These are phyloP conservation scores for Zootermopsis nevadensis DNA, from an alignment of 2,888 invertebrate species.

Conservation along the genomic window DNA sequence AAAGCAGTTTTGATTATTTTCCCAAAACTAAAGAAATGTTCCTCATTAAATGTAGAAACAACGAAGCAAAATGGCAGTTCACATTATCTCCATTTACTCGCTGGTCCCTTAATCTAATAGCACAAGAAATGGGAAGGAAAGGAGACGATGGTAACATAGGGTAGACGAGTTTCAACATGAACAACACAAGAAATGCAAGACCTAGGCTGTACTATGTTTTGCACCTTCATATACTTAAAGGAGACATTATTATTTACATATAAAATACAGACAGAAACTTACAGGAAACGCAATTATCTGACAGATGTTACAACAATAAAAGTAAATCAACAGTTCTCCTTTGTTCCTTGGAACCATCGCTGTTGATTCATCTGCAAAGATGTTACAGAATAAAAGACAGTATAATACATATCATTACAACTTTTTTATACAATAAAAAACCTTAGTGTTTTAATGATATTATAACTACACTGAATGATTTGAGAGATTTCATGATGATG, in stretches of 20 bases:
- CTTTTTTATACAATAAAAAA: not conserved
- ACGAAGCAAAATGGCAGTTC: too few relatives aligned
- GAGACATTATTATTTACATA: not conserved
- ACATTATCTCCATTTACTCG: too few relatives aligned
- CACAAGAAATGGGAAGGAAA: too few relatives aligned
- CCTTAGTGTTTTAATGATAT: not conserved
- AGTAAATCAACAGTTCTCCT: not conserved
- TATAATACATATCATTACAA: too few relatives aligned
- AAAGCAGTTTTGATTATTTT: too few relatives aligned
- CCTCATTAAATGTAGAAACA: too few relatives aligned
- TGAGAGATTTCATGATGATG: not conserved
- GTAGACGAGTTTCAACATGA: too few relatives aligned
- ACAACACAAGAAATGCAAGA: not conserved
- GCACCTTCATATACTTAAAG: not conserved
- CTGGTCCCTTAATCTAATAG: too few relatives aligned
- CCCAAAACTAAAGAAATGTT: too few relatives aligned
- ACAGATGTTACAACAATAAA: not conserved
- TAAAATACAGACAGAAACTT: constrained; percentile 7
- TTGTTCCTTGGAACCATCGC: not conserved
- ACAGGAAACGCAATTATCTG: not conserved
- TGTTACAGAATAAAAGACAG: not conserved
- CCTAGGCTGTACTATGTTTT: not conserved
- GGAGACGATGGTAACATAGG: too few relatives aligned
- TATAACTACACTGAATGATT: not conserved
- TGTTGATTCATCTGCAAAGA: not conserved